Evolutionary conservation across 2,113 vertebrate genomes (phyloP).

Genomic region (Chionomys nivalis): DNA sequence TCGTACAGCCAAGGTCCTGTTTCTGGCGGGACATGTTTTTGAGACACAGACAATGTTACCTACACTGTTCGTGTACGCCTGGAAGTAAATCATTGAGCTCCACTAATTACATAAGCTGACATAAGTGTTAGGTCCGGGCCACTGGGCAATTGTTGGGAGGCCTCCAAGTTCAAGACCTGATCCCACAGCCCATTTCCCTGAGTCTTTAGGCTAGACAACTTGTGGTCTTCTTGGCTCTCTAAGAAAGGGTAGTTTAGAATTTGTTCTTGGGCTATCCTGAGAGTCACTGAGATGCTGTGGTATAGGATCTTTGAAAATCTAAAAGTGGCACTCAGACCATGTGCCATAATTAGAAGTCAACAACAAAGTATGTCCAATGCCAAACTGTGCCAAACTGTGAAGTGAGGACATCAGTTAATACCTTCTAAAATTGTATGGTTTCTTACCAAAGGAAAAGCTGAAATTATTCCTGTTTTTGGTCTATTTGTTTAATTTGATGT

Average conservation of each 20-base stretch:
- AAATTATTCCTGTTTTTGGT: not conserved
- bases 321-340: not conserved
- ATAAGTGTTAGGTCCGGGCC: not conserved
- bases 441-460: slow-evolving; percentile 4
- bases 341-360: not conserved
- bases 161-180: not conserved
- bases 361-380: not conserved
- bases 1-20: not conserved
- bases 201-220: not conserved
- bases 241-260: not conserved
- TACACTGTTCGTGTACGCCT: not conserved
- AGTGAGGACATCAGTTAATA: not conserved
- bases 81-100: not conserved
- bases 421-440: not conserved
- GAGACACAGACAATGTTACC: not conserved
- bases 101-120: not conserved
- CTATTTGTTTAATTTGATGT: not conserved
- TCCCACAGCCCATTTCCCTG: not conserved
- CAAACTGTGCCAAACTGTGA: not conserved
- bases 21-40: not conserved
- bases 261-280: not conserved
- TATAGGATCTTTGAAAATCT: not conserved
- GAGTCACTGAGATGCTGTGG: not conserved
- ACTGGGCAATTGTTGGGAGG: not conserved
- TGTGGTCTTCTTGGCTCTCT: not conserved